Percentiles rank a stretch among this genome's conserved stretches.
Evolutionary conservation across 2,888 invertebrate genomes (phyloP).

Genomic region (Ptychoptera contaminata): DNA sequence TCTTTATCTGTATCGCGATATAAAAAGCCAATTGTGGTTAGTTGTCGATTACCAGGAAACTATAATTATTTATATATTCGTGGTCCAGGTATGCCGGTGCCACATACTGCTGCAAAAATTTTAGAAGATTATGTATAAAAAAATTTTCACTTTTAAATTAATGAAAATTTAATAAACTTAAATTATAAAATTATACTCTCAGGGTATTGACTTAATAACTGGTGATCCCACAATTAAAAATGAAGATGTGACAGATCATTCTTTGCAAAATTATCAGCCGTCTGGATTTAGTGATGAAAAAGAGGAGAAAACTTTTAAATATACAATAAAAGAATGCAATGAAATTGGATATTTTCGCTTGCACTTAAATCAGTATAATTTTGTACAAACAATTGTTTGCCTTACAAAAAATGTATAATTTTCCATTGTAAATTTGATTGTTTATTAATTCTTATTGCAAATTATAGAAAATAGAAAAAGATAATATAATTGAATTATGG

Average conservation of each 20-base stretch:
- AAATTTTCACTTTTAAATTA: conserved; percentile 7
- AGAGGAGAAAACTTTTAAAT: conserved; percentile 34
- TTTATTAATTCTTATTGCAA: no score
- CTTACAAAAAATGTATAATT: conserved; percentile 35
- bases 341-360: conserved; percentile 41
- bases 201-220: conserved; percentile 7
- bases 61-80: conserved; percentile 33
- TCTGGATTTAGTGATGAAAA: conserved; percentile 26
- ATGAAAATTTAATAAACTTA: background rate
- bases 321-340: conserved; percentile 28
- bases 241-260: background rate
- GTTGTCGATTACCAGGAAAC: conserved; percentile 33
- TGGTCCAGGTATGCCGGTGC: conserved; percentile 31
- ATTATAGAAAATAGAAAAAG: conserved; percentile 36
- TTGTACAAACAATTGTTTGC: conserved; percentile 44
- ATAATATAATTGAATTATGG: conserved; percentile 44
- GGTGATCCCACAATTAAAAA: background rate
- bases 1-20: conserved; percentile 21
- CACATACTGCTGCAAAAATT: conserved; percentile 23
- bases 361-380: conserved; percentile 38
- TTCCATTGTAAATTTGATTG: background rate
- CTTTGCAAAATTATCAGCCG: background rate
- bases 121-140: conserved; percentile 20
- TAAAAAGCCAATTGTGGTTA: conserved; percentile 24
- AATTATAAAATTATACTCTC: no score